A percentile compares a stretch with the other conserved stretches of the same genome.
phyloP scores from a whole-genome alignment of 1,140 invertebrate species.

The Tribolium madens region DNA sequence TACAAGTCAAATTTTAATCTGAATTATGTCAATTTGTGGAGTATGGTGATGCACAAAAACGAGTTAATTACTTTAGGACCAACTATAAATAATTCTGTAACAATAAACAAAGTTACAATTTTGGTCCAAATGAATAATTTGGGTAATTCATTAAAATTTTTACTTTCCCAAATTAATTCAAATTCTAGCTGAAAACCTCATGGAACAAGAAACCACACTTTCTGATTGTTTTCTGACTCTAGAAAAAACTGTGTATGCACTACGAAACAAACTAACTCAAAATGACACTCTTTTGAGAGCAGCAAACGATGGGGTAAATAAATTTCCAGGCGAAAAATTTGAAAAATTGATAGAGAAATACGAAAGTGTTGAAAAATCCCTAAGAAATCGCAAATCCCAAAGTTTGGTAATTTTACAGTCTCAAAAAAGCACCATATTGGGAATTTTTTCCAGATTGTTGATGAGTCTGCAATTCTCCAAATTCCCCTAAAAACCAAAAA shows the following conservation, averaged over 20 bases:
- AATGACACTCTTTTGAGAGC: not conserved
- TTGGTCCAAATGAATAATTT: not conserved
- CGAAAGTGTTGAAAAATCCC: not conserved
- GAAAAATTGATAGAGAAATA: not conserved
- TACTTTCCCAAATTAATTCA: not conserved
- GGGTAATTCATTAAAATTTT: not conserved
- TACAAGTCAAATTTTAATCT: not conserved
- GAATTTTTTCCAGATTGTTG: conserved; percentile 48
- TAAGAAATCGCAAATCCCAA: not conserved
- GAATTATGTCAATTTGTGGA: not conserved
- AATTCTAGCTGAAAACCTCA: conserved; percentile 2
- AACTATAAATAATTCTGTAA: not conserved
- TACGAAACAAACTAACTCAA: conserved; percentile 2
- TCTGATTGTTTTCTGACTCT: not conserved
- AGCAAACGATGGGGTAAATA: not conserved
- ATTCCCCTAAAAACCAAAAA: conserved; percentile 46
- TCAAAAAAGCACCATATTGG: not conserved
- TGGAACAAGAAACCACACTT: not conserved
- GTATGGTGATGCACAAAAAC: not conserved
- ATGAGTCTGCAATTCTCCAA: conserved; percentile 47
- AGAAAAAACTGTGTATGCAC: conserved; percentile 11
- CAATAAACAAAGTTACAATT: not conserved
- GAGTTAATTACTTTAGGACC: not conserved
- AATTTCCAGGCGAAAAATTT: not conserved
- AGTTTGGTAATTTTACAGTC: not conserved